Evolutionary conservation across 2,888 invertebrate genomes (phyloP), one percentile per base, ranked within the genome.

Genomic region (Ectemnius cavifrons): DNA sequence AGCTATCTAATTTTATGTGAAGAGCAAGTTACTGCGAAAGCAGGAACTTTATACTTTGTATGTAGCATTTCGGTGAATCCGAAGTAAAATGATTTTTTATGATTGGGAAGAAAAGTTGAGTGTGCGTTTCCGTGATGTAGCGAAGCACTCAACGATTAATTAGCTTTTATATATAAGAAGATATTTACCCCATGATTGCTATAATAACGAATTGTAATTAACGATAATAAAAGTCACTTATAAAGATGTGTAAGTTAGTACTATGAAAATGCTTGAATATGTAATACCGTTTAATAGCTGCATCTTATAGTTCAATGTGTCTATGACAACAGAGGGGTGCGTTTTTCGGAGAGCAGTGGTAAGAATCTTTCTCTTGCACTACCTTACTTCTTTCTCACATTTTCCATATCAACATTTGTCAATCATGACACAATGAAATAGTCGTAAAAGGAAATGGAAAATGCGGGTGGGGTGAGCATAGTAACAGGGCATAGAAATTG

Each of bases 201-300:
- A 79, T 78, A 63, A 75, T 66, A 71, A 73, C 63, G 79, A 79
- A 79, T 77, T 81, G 81, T 81, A 81, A 79, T 77, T 82, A 81
- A 82, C 61, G 37, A 37, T 37, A 81, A 81, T 81, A 81, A 80
- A 80, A 73, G 60, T 77, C 73, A 78, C 71, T 78, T 74, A 79
- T 77, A 67, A 70, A 61, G 61, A 73, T 65, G 67, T 71, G 18
- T 63, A 63, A 61, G 57, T 56, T 27, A 49, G 57, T 70, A 62
- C 58, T 75, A 6, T 28, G 56, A n/a, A 56, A 65, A 60, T 27
- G 47, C 16, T 66, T 58, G 20, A 16, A 62, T 13, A 58, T 58
- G 20, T 23, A 23, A 23, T 58, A 18, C 27, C 8, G 13, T 20
- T 27, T 13, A 58, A 14, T 20, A 20, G 23, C 23, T 23, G 23